Evolutionary conservation across 1,140 invertebrate genomes (phyloP), one percentile per base, ranked within the genome.

Genomic region (Phymorhynchus buccinoides): DNA sequence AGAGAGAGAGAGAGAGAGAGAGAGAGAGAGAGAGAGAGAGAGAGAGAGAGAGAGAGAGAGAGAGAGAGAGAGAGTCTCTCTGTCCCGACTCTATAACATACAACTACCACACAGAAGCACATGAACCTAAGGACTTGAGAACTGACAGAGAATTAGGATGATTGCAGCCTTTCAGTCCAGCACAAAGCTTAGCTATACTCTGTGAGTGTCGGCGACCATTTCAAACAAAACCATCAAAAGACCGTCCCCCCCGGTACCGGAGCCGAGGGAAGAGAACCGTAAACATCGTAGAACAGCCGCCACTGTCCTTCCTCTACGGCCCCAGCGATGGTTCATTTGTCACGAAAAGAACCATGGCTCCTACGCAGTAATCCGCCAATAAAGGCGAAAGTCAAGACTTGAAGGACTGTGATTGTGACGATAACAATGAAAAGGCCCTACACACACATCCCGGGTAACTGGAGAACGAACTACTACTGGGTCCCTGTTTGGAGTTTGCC

Each of bases 11-110:
- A 75, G 71, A 75, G 30, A 75, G 71, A 75, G 0, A 75, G 6
- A 75, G 9, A 75, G n/a, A 75, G 0, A 75, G 68, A 73, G 1
- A 73, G 68, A 73, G n/a, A 73, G 27, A 71, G n/a, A 71, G 68
- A 71, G n/a, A 71, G 68, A 71, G n/a, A 71, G 68, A 71, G n/a
- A 71, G 68, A 71, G n/a, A 71, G 68, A 71, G n/a, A 71, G 68
- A 71, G n/a, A 71, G 68, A 71, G n/a, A 71, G 27, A n/a, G 35
- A n/a, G 68, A 30, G 68, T 14, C 14, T 62, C n/a, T 62, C n/a
- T 16, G 56, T 62, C 56, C n/a, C 14, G 56, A 62, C 14, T n/a
- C n/a, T 62, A 62, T 35, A 9, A 71, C 7, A 6, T 9, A 71
- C 68, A 71, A 71, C 27, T 9, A 71, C 27, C 7, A 30, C 68